Evolutionary conservation across 2,888 invertebrate genomes (phyloP).

Genomic region (Lysandra coridon): DNA sequence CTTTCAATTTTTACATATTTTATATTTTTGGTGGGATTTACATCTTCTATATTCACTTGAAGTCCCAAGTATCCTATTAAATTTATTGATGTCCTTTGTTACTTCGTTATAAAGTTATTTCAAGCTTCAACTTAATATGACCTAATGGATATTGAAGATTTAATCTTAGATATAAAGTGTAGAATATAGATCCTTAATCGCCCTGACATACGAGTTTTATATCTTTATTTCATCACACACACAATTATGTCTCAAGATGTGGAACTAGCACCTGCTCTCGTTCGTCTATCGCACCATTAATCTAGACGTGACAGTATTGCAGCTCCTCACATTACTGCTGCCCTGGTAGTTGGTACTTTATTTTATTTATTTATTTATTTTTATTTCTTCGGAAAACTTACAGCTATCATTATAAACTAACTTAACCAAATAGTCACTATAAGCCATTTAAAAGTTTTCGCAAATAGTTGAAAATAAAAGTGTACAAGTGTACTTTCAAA

Average conservation of each 20-base stretch:
- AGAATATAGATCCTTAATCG: not conserved
- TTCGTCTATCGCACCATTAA: conserved; percentile 53
- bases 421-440: no score
- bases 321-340: conserved; percentile 59
- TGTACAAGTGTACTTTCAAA: no score
- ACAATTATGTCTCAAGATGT: conserved; percentile 23
- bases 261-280: conserved; percentile 24
- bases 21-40: not conserved
- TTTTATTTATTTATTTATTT: no score
- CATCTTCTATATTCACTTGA: not conserved
- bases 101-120: not conserved
- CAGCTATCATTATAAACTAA: no score
- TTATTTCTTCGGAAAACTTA: no score
- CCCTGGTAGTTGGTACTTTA: conserved; percentile 43
- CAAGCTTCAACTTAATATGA: not conserved
- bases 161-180: not conserved
- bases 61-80: not conserved
- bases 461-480: no score
- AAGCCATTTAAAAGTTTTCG: no score
- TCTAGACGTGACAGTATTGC: conserved; percentile 66
- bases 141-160: not conserved
- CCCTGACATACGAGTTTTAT: not conserved
- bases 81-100: not conserved
- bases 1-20: no score
- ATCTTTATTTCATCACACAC: not conserved